Conservation (phyloP, 2,888 invertebrate genomes). For the Crossocerus cetratus region DNA sequence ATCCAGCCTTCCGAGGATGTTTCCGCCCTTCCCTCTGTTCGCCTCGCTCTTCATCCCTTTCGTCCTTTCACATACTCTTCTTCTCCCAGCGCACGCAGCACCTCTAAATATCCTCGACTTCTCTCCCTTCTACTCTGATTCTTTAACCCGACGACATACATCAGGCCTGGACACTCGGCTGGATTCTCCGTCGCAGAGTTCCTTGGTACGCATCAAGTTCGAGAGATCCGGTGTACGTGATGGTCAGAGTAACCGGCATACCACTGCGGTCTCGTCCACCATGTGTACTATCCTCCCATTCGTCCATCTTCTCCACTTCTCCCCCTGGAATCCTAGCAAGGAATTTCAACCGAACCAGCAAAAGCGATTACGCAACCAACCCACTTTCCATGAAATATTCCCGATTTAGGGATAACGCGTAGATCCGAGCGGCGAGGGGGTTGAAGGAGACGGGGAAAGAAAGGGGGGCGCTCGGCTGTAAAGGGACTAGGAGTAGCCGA, state of each 20-base stretch:
- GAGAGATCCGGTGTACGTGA: conserved; percentile 51
- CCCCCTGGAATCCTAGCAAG: neutral
- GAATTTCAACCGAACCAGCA: neutral
- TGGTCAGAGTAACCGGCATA: conserved; percentile 31
- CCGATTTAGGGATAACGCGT: too few relatives aligned
- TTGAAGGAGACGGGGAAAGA: too few relatives aligned
- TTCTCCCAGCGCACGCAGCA: conserved; percentile 27
- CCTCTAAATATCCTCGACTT: conserved; percentile 51
- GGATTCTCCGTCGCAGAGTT: conserved; percentile 48
- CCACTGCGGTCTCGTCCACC: conserved; percentile 7
- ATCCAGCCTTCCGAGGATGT: conserved; percentile 61
- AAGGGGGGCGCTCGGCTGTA: too few relatives aligned
- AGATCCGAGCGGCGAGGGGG: too few relatives aligned
- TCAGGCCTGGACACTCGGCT: conserved; percentile 36
- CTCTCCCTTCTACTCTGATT: conserved; percentile 18
- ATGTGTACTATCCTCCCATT: neutral
- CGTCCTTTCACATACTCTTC: conserved; percentile 26
- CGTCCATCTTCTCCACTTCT: neutral
- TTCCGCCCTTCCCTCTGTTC: conserved; percentile 50
- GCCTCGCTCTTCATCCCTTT: conserved; percentile 26
- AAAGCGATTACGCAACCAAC: too few relatives aligned
- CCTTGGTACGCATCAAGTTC: conserved; percentile 37
- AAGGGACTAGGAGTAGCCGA: neutral
- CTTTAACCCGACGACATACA: conserved; percentile 14
- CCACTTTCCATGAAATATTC: too few relatives aligned